Evolutionary conservation across 2,888 invertebrate genomes (phyloP).

Genomic region (Ellobium chinense): DNA sequence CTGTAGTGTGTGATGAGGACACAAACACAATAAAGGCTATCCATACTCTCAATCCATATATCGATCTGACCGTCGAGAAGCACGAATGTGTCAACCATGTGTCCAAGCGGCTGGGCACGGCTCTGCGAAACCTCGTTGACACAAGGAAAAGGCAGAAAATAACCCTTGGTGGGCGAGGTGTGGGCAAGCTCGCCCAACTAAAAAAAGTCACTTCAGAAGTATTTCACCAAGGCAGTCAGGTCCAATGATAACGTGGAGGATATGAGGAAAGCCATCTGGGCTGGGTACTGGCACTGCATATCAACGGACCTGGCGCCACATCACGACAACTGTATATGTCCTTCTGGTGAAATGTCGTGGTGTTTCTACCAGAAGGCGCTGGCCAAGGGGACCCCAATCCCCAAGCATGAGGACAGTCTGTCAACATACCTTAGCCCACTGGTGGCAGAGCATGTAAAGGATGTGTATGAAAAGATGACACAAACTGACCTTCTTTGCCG

Average conservation of each 20-base stretch:
- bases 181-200: neutral
- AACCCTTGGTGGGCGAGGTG: constrained; percentile 15
- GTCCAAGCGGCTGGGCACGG: constrained; percentile 4
- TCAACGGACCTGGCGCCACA: constrained; percentile 12
- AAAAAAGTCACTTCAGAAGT: neutral
- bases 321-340: constrained; percentile 19
- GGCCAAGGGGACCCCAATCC: neutral
- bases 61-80: neutral
- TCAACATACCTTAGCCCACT: neutral
- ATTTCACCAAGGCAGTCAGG: constrained; percentile 5
- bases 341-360: constrained; percentile 15
- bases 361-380: constrained; percentile 32
- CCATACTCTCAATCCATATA: neutral
- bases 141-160: neutral
- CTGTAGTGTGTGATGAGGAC: constrained; percentile 4
- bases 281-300: constrained; percentile 6
- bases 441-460: neutral
- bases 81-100: constrained; percentile 33
- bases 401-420: neutral
- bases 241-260: neutral
- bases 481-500: neutral
- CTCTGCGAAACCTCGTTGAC: too few species aligned
- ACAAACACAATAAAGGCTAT: neutral
- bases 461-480: neutral
- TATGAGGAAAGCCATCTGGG: constrained; percentile 18